Conservation (phyloP, 2,113 vertebrate species). For the Cheilinus undulatus region DNA sequence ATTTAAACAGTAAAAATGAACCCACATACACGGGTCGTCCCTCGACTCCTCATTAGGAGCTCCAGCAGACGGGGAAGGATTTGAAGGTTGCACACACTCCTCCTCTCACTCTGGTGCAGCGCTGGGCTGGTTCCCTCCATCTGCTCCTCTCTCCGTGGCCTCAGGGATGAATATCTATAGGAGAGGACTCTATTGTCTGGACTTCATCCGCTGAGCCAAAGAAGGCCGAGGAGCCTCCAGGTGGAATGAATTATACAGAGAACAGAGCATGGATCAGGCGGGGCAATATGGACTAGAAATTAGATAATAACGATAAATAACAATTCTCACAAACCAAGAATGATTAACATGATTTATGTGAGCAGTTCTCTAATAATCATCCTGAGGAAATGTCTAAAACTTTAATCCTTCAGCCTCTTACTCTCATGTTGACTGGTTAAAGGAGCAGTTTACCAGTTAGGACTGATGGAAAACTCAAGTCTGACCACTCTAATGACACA, state of each 20-base stretch:
- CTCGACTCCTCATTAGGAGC: slow-evolving; percentile 69
- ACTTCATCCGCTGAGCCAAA: slow-evolving; percentile 49
- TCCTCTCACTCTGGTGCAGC: slow-evolving; percentile 31
- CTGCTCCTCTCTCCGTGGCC: slow-evolving; percentile 44
- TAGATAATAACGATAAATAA: no score
- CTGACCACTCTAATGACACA: slow-evolving; percentile 14
- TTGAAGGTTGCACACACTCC: slow-evolving; percentile 38
- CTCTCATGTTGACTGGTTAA: slow-evolving; percentile 12
- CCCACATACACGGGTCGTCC: slow-evolving; percentile 50
- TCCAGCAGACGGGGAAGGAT: slow-evolving; percentile 45
- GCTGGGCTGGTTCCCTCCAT: slow-evolving; percentile 18
- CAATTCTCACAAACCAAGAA: no score
- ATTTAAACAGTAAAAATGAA: slow-evolving; percentile 4
- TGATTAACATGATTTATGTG: no score
- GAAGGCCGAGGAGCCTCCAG: slow-evolving; percentile 44
- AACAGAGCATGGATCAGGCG: slow-evolving; percentile 12
- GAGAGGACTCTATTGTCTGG: slow-evolving; percentile 51
- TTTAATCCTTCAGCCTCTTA: slow-evolving; percentile 27
- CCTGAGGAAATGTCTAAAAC: slow-evolving; percentile 45
- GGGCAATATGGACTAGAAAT: no score
- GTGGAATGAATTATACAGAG: slow-evolving; percentile 57
- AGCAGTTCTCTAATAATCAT: slow-evolving; percentile 31
- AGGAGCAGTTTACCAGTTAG: slow-evolving; percentile 26
- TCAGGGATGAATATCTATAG: slow-evolving; percentile 66
- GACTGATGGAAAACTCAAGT: not conserved